A percentile compares a stretch with the other conserved stretches of the same genome.
Evolutionary conservation across 2,797 vertebrate genomes (phyloP).

Genomic region (Dendrocincla fuliginosa): DNA sequence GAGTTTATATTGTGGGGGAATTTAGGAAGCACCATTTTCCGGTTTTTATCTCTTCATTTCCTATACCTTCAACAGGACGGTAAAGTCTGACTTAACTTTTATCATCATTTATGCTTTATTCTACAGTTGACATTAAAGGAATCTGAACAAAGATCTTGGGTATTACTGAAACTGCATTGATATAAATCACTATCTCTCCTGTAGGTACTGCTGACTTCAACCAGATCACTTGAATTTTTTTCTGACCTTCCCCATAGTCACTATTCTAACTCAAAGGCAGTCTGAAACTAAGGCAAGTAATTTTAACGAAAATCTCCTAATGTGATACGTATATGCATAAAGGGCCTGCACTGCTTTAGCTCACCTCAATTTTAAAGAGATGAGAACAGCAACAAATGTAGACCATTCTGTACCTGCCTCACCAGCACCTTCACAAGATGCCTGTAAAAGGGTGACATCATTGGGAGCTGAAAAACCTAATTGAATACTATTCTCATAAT

Average conservation of each 20-base stretch:
- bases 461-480: neutral
- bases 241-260: neutral
- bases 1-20: neutral
- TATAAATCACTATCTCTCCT: neutral
- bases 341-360: neutral
- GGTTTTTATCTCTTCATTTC: neutral
- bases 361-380: neutral
- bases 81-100: neutral
- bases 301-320: neutral
- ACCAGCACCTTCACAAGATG: neutral
- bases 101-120: neutral
- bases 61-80: neutral
- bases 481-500: neutral
- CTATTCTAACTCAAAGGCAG: neutral
- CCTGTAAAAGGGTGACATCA: neutral
- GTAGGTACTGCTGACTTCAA: neutral
- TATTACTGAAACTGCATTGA: neutral
- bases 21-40: neutral
- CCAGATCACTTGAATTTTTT: neutral
- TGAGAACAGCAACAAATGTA: neutral
- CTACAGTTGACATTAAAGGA: neutral
- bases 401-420: neutral
- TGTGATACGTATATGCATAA: neutral
- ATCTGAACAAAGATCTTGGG: neutral
- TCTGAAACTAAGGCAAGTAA: neutral